Evolutionary conservation across 2,888 invertebrate species (phyloP).

Genomic region (Leuctra nigra): DNA sequence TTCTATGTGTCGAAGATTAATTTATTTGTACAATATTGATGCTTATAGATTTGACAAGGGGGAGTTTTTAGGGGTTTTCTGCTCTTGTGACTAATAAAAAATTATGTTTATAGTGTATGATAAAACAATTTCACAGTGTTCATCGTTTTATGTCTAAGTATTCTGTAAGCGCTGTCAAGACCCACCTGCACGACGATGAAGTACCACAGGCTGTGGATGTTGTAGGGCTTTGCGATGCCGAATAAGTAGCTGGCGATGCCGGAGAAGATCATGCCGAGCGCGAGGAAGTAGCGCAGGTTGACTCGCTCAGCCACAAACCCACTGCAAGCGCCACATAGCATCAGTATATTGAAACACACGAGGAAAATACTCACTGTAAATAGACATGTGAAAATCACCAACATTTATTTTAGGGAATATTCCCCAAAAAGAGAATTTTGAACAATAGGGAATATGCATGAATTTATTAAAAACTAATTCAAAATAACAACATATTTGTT

Average conservation of each 20-base stretch:
- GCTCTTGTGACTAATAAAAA: conserved; percentile 21
- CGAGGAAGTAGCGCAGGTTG: conserved; percentile 84
- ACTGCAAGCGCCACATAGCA: conserved; percentile 38
- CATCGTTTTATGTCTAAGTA: no score
- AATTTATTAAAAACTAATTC: no score
- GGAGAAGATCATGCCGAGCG: conserved; percentile 82
- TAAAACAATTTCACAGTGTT: no score
- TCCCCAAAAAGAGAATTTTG: no score
- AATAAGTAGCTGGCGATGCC: conserved; percentile 82
- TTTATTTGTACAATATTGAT: no score
- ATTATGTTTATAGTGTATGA: no score
- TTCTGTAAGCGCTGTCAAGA: conserved; percentile 2
- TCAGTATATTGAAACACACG: neutral
- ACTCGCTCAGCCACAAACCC: conserved; percentile 91
- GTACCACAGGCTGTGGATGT: conserved; percentile 75
- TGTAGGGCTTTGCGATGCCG: conserved; percentile 74
- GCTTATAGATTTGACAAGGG: no score
- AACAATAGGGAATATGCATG: no score
- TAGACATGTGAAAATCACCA: neutral
- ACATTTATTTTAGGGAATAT: conserved; percentile 26
- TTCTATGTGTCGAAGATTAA: no score
- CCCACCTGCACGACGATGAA: conserved; percentile 81
- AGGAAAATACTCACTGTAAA: neutral
- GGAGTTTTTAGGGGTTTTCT: no score
- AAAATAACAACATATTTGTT: no score